Conservation (phyloP, 2,888 invertebrate genomes). For the Esperia sulphurella region DNA sequence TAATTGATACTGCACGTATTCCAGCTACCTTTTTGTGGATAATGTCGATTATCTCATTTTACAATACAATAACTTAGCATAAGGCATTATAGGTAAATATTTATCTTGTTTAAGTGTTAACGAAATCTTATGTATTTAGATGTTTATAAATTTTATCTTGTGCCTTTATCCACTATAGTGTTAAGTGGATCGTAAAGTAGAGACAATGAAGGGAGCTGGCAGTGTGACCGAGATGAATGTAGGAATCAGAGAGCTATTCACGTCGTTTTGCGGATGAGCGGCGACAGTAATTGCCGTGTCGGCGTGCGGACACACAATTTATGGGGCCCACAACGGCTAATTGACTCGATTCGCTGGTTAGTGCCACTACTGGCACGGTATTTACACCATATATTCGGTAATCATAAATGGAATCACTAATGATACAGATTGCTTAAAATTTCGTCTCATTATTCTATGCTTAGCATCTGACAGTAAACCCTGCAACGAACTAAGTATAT, state of each 20-base stretch:
- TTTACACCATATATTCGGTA: no score
- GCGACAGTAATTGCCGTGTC: conserved; percentile 76
- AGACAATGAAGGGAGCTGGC: conserved; percentile 44
- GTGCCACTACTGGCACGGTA: neutral
- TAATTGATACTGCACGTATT: no score
- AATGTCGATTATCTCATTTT: neutral
- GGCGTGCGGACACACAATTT: conserved; percentile 69
- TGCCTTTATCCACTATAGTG: neutral
- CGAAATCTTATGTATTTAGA: no score
- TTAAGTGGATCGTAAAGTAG: neutral
- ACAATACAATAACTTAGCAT: no score
- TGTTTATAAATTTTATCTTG: no score
- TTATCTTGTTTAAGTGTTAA: no score
- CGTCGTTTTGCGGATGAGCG: conserved; percentile 75
- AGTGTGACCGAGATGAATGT: conserved; percentile 56
- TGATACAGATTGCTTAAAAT: no score
- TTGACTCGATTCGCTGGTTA: conserved; percentile 44
- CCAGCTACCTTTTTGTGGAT: neutral
- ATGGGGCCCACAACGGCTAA: conserved; percentile 63
- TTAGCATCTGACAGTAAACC: no score
- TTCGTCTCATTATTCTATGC: no score
- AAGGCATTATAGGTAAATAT: no score
- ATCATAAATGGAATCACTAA: no score
- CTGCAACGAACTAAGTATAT: no score
- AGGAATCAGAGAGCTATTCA: conserved; percentile 72